Evolutionary conservation across 2,888 invertebrate genomes (phyloP).

Genomic region (Glaucopsyche alexis): DNA sequence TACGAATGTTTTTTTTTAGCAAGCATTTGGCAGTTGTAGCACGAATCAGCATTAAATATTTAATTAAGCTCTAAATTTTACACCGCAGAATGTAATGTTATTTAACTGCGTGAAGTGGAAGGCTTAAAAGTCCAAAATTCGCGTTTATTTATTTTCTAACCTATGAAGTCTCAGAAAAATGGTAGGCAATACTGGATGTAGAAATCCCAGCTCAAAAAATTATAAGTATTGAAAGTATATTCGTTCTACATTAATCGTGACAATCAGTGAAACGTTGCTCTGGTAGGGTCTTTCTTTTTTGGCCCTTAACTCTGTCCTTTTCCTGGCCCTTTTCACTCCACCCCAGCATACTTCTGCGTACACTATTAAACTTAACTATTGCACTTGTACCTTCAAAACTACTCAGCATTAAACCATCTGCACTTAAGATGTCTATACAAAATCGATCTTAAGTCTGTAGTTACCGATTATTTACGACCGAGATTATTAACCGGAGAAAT

Average conservation of each 20-base stretch:
- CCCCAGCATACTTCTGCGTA: conserved; percentile 1
- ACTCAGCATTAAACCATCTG: conserved; percentile 16
- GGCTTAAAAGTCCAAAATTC: not conserved
- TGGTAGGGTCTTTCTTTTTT: too few species aligned
- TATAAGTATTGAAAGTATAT: too few species aligned
- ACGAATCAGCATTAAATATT: conserved; percentile 3
- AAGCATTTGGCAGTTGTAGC: not conserved
- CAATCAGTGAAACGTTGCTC: too few species aligned
- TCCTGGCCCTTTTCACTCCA: not conserved
- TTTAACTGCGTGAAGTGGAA: conserved; percentile 4
- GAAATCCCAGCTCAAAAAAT: too few species aligned
- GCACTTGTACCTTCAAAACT: not conserved
- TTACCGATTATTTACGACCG: too few species aligned
- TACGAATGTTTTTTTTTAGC: not conserved
- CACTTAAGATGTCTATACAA: too few species aligned
- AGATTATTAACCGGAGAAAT: not conserved
- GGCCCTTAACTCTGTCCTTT: not conserved
- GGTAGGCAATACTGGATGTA: too few species aligned
- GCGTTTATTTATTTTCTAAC: not conserved
- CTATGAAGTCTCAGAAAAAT: not conserved
- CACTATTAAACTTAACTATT: too few species aligned
- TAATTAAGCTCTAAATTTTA: conserved; percentile 3
- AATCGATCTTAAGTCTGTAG: too few species aligned
- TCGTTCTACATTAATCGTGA: too few species aligned
- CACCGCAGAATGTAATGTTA: not conserved